Conservation (phyloP, 1,140 invertebrate species). For the Neodiprion lecontei region DNA sequence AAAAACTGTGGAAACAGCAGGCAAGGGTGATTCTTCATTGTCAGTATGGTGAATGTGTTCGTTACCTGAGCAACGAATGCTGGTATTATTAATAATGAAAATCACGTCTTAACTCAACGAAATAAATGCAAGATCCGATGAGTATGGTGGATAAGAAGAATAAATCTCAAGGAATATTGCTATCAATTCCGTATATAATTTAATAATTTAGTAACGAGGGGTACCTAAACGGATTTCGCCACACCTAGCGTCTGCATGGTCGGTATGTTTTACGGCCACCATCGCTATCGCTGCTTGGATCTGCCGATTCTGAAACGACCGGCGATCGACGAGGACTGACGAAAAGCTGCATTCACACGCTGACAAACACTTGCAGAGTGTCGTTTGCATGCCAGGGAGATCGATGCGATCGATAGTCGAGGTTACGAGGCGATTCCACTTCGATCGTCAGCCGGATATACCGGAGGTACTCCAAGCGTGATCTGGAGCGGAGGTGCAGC, state of each 20-base stretch:
- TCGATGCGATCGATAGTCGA: not conserved
- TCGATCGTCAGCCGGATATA: not conserved
- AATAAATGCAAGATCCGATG: not conserved
- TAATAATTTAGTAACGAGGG: not conserved
- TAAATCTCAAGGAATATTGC: not conserved
- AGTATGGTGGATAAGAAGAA: not conserved
- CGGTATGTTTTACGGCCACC: not conserved
- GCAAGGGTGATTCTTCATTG: too few relatives aligned
- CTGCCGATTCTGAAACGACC: not conserved
- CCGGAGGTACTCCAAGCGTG: not conserved
- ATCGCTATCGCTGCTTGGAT: not conserved
- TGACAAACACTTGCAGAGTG: constrained; percentile 1
- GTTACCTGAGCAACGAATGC: not conserved
- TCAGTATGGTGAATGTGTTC: not conserved
- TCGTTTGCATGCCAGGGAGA: not conserved
- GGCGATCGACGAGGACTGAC: not conserved
- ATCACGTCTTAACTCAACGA: not conserved
- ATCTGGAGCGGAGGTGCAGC: not conserved
- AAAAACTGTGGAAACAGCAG: too few relatives aligned
- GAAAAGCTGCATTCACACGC: not conserved
- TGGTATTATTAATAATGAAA: not conserved
- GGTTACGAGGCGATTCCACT: not conserved
- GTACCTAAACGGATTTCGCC: not conserved
- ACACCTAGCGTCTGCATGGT: not conserved
- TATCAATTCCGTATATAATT: not conserved